These are phyloP conservation scores for Heliconius aoede DNA, from an alignment of 2,888 invertebrate species.

Conservation along the genomic window DNA sequence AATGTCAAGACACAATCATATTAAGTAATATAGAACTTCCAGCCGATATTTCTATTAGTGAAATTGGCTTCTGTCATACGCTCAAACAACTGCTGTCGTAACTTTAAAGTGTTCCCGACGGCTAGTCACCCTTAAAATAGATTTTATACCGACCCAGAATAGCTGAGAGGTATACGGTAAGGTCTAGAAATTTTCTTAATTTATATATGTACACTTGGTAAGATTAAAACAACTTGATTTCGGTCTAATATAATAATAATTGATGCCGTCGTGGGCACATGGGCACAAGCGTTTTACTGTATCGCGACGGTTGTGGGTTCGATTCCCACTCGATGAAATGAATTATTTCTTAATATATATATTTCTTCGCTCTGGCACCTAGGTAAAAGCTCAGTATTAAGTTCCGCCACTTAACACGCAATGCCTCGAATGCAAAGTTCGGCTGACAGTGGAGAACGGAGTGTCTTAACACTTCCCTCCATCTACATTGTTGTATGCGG, in stretches of 20 bases:
- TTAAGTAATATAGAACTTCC: conserved; percentile 18
- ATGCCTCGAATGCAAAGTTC: too few species aligned
- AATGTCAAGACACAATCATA: conserved; percentile 17
- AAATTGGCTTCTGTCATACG: conserved; percentile 32
- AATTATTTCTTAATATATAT: too few species aligned
- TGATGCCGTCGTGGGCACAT: too few species aligned
- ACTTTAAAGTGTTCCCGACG: conserved; percentile 29
- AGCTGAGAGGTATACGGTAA: background rate
- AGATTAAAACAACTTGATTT: background rate
- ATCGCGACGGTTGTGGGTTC: too few species aligned
- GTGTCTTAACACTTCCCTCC: too few species aligned
- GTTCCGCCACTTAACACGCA: too few species aligned
- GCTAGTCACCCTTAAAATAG: conserved; percentile 10
- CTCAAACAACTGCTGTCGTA: conserved; percentile 21
- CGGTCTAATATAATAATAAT: background rate
- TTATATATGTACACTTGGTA: background rate
- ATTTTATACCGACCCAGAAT: conserved; percentile 8
- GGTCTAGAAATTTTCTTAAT: background rate
- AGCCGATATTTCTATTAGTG: conserved; percentile 33
- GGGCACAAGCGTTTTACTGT: too few species aligned
- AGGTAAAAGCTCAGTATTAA: too few species aligned
- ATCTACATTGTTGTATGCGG: too few species aligned
- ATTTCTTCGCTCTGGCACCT: too few species aligned
- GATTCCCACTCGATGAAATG: too few species aligned
- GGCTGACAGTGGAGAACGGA: too few species aligned